Conservation (phyloP, 2,113 vertebrate species). For the Pteruthius melanotis region DNA sequence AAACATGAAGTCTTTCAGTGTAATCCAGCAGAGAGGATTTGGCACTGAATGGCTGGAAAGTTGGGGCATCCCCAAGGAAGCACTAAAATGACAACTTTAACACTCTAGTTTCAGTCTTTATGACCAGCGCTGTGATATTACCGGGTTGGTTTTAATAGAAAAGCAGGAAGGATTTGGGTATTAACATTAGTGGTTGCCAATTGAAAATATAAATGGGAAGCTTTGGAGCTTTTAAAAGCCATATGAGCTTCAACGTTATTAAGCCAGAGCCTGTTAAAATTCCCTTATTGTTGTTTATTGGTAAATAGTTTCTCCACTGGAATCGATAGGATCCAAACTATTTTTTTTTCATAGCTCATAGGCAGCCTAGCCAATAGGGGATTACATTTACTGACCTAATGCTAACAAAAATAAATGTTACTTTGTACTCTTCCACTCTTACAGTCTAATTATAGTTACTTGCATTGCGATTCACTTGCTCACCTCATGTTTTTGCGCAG, state of each 20-base stretch:
- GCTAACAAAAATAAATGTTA: constrained; percentile 24
- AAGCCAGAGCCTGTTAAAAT: background rate
- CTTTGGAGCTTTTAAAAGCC: background rate
- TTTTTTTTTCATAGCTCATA: background rate
- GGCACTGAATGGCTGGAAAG: background rate
- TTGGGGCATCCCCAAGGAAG: background rate
- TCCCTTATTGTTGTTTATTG: background rate
- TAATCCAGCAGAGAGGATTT: background rate
- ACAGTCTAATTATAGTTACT: constrained; percentile 24
- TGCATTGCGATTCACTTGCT: background rate
- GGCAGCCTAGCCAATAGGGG: background rate
- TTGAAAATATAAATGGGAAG: background rate
- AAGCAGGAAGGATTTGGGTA: background rate
- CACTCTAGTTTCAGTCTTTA: background rate
- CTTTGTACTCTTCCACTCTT: constrained; percentile 13
- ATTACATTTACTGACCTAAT: background rate
- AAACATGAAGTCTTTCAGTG: background rate
- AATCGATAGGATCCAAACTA: background rate
- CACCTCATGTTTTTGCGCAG: background rate
- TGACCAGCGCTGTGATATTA: background rate
- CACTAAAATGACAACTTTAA: background rate
- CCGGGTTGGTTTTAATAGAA: background rate
- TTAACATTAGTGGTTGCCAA: background rate
- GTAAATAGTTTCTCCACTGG: background rate
- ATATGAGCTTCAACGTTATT: background rate